A percentile compares a stretch with the other conserved stretches of the same genome.
Evolutionary conservation across 2,113 vertebrate species (phyloP).

Genomic region (Pardalotus punctatus): DNA sequence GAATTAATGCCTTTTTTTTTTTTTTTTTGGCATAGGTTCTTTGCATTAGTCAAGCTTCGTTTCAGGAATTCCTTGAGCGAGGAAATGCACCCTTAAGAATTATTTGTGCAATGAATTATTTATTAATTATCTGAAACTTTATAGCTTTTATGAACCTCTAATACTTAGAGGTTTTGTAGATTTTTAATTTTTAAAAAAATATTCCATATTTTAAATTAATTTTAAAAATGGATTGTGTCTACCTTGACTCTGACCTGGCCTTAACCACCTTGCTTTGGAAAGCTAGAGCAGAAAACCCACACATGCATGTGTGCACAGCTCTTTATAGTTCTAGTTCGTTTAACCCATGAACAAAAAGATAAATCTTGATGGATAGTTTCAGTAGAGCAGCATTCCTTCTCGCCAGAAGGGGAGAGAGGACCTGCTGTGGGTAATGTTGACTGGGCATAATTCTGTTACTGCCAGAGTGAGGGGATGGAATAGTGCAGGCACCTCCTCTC

Average conservation of each 20-base stretch:
- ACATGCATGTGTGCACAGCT: accelerated
- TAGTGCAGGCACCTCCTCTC: not conserved
- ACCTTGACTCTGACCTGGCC: not conserved
- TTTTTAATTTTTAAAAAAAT: not conserved
- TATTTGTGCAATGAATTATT: not conserved
- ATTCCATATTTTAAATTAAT: not conserved
- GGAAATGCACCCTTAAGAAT: not conserved
- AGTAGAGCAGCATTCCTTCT: not conserved
- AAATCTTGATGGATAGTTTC: not conserved
- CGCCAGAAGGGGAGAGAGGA: not conserved
- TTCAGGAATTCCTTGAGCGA: not conserved
- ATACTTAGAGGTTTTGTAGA: not conserved
- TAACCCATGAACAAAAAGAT: not conserved
- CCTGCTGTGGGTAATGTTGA: accelerated
- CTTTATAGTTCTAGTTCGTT: not conserved
- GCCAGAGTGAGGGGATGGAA: not conserved
- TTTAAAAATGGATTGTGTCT: accelerated
- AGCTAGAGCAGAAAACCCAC: not conserved
- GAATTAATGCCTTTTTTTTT: not conserved
- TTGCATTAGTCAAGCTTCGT: not conserved
- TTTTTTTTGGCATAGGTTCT: not conserved
- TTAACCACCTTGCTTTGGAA: not conserved
- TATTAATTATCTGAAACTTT: not conserved
- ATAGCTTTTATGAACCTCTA: not conserved
- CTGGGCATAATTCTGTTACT: not conserved